A percentile compares a stretch with the other conserved stretches of the same genome.
phyloP scores from a whole-genome alignment of 2,797 vertebrate species.

The Coregonus sp. region DNA sequence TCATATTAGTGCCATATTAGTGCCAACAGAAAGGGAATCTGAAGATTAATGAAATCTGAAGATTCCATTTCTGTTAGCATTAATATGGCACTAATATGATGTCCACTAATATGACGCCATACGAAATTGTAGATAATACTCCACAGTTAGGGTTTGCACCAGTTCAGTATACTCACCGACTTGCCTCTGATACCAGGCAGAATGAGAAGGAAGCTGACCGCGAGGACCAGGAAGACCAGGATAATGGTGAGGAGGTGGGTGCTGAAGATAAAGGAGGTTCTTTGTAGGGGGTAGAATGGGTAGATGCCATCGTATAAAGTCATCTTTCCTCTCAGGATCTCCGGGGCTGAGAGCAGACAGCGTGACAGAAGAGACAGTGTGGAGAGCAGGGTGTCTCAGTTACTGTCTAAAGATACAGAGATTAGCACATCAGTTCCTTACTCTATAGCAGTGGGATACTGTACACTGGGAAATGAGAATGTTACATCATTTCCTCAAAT shows the following conservation, averaged over 20 bases:
- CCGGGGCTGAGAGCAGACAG: constrained; percentile 29
- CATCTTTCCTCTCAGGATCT: constrained; percentile 75
- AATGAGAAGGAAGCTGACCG: constrained; percentile 85
- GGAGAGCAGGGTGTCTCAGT: constrained; percentile 57
- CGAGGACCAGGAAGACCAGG: constrained; percentile 83
- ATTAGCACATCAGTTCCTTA: constrained; percentile 55
- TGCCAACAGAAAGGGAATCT: no score
- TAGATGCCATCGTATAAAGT: constrained; percentile 85
- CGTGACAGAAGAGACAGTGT: constrained; percentile 64
- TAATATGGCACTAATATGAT: neutral
- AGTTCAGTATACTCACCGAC: constrained; percentile 75
- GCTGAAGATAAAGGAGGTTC: constrained; percentile 76
- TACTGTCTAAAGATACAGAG: constrained; percentile 64
- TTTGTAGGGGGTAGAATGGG: constrained; percentile 86
- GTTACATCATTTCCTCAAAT: neutral
- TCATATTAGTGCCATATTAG: no score
- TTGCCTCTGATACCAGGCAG: constrained; percentile 92
- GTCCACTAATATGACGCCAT: no score
- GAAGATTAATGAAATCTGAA: no score
- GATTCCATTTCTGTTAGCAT: neutral
- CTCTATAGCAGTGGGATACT: neutral
- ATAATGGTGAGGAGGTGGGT: constrained; percentile 82
- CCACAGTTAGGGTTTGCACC: constrained; percentile 3
- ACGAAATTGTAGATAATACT: neutral
- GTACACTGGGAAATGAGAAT: neutral